Percentiles rank a stretch among this genome's conserved stretches.
Conservation (phyloP, 1,140 invertebrate species). For the Meloidogyne floridensis region DNA sequence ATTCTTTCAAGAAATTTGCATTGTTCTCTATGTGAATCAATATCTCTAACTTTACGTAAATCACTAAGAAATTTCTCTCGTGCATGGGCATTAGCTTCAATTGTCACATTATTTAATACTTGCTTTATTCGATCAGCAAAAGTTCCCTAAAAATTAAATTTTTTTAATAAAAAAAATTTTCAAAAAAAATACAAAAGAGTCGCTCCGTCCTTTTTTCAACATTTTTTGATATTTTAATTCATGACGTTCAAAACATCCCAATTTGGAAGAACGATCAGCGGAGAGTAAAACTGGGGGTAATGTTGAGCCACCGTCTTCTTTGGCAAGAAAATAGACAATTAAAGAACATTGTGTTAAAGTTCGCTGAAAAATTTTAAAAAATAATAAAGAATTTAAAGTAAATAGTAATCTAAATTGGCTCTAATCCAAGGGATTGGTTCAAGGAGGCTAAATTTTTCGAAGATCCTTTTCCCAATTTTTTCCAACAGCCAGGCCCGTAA, state of each 20-base stretch:
- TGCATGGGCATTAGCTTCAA: constrained; percentile 80
- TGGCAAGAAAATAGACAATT: constrained; percentile 54
- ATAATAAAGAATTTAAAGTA: constrained; percentile 13
- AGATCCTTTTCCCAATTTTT: too few relatives aligned
- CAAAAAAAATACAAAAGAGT: constrained; percentile 18
- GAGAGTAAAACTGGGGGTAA: constrained; percentile 40
- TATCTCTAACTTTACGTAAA: constrained; percentile 86
- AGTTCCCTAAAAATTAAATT: constrained; percentile 28
- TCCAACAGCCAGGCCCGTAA: too few relatives aligned
- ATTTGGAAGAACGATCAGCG: constrained; percentile 50
- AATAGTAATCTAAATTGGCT: background rate
- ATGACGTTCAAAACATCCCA: constrained; percentile 30
- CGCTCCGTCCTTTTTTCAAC: constrained; percentile 48
- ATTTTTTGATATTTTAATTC: constrained; percentile 42
- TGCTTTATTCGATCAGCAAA: constrained; percentile 57
- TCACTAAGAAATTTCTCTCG: constrained; percentile 96
- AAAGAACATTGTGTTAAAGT: constrained; percentile 58
- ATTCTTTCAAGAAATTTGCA: constrained; percentile 83
- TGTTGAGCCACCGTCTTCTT: constrained; percentile 12
- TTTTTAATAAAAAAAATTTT: background rate
- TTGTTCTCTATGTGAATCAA: constrained; percentile 82
- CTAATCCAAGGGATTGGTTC: too few relatives aligned
- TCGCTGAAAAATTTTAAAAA: constrained; percentile 43
- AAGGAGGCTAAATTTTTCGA: too few relatives aligned
- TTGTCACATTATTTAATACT: constrained; percentile 83